Base-by-base conservation (phyloP, 1,140 invertebrate genomes). In the Dreissena rostriformis region DNA sequence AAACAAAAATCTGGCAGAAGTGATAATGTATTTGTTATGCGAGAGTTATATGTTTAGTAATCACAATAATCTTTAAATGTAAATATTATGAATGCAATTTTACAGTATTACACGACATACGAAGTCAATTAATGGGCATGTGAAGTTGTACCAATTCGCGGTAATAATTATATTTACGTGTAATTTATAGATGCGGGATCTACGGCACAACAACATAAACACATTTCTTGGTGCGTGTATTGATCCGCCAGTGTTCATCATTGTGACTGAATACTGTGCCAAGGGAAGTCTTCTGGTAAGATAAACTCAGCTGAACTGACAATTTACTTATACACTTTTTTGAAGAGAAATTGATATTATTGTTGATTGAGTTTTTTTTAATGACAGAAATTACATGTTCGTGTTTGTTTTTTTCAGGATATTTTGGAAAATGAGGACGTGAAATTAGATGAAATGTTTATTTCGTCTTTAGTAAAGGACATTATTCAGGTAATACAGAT, bases 161-260 rank as follows among this genome's bases (percentile, higher is more conserved):
- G 39, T 39, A 39, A 39, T 2, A 39, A 2, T 39, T 8, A 39
- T 39, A 39, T 39, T 39, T 39, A 57, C 53, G 2, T 61, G 17
- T 65, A 76, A 55, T 28, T 87, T 94, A 24, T 91, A 98, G 97
- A 96, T 98, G 95, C 94, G 97, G 74, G 97, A 98, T 93, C 94
- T 98, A 22, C 95, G 97, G 24, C 97, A 98, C 89, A 97, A 98
- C 91, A 98, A 98, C 94, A 96, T 99, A 68, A 99, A 99, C 94
- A 97, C 97, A 63, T 99, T 99, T 94, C 97, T 99, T 92, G 98
- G 98, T 86, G 98, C 98, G 67, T 97, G 96, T 91, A 96, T 99
- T 14, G 97, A 98, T 88, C 96, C 97, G 6, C 88, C 88, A 0
- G 96, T 97, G 88, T 96, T 98, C 86, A 97, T 97, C 90, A 96